Percentiles rank a stretch among this genome's conserved stretches.
Conservation (phyloP, 37 sponge, comb jelly and placozoan genomes). For the Oscarella lobularis region DNA sequence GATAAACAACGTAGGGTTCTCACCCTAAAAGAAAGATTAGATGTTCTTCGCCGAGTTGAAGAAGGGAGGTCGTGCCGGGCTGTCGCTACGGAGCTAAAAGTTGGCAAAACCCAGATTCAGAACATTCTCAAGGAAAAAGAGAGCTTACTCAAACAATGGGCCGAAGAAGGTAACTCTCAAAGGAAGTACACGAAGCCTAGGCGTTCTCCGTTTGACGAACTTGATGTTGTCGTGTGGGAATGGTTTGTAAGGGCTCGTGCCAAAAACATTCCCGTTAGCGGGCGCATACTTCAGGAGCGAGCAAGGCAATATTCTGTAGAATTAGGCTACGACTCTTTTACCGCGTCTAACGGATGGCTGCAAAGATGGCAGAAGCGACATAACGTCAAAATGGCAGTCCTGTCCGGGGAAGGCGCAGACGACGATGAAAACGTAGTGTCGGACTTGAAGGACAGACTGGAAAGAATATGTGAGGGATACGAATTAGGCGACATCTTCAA, state of each 20-base stretch:
- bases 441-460: constrained; percentile 4
- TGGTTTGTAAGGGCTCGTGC: constrained; percentile 11
- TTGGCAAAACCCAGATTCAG: constrained; percentile 2
- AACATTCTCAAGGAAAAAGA: background rate
- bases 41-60: background rate
- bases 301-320: constrained; percentile 1
- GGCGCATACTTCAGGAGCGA: constrained; percentile 11
- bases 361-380: constrained; percentile 9
- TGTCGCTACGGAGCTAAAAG: background rate
- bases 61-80: background rate
- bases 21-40: constrained; percentile 11
- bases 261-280: constrained; percentile 11
- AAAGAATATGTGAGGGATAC: constrained; percentile 9
- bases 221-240: constrained; percentile 10
- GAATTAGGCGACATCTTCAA: constrained; percentile 16
- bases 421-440: constrained; percentile 1
- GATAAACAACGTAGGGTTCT: constrained; percentile 4
- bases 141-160: constrained; percentile 9
- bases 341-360: constrained; percentile 23
- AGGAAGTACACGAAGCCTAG: constrained; percentile 23
- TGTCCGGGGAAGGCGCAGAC: constrained; percentile 20
- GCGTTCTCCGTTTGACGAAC: constrained; percentile 6
- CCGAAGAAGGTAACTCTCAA: background rate
- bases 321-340: background rate
- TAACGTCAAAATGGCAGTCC: background rate